phyloP scores from a whole-genome alignment of 2,888 invertebrate genomes.

The Erebia ligea region DNA sequence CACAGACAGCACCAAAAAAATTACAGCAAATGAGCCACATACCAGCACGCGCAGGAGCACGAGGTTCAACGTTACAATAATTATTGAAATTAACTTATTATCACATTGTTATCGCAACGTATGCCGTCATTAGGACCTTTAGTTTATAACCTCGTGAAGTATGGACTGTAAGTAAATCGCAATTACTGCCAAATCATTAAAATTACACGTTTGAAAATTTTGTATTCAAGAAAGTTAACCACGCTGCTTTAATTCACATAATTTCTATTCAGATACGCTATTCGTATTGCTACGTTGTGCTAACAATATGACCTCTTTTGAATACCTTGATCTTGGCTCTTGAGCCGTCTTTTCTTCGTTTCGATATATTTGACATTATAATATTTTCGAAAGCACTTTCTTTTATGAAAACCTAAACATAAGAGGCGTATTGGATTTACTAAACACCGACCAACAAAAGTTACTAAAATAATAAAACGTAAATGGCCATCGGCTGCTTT shows the following conservation, averaged over 20 bases:
- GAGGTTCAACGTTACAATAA: background rate
- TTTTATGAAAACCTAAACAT: background rate
- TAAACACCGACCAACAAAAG: no score
- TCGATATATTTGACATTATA: constrained; percentile 81
- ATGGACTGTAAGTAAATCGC: background rate
- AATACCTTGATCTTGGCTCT: constrained; percentile 81
- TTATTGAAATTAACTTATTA: background rate
- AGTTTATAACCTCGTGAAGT: background rate
- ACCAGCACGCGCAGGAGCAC: background rate
- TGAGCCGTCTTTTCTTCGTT: constrained; percentile 75
- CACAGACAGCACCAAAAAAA: background rate
- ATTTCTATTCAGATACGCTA: background rate
- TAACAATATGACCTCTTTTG: constrained; percentile 45
- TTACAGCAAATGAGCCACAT: no score
- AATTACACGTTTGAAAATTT: background rate
- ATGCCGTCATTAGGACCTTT: constrained; percentile 2
- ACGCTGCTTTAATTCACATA: background rate
- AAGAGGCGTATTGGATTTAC: background rate
- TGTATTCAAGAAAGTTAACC: background rate
- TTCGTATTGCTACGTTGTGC: constrained; percentile 24
- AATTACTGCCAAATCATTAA: background rate
- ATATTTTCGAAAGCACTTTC: background rate
- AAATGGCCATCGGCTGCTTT: no score
- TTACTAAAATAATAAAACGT: no score
- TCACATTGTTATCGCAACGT: background rate